A percentile compares a stretch with the other conserved stretches of the same genome.
Conservation (phyloP, 2,797 vertebrate species). For the Diglossa cyanea region DNA sequence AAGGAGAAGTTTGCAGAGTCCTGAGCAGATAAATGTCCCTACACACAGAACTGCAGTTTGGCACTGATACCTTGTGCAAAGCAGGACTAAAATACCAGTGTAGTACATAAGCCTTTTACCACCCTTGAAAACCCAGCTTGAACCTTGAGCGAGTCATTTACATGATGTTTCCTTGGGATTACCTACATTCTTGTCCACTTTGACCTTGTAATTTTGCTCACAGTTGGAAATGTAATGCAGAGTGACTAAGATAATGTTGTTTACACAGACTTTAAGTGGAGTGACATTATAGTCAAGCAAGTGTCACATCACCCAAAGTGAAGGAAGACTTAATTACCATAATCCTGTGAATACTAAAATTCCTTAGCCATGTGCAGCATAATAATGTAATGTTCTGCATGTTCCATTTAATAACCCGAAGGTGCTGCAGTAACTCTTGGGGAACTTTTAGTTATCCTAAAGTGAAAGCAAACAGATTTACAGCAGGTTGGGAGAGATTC, state of each 20-base stretch:
- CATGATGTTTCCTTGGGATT: conserved; percentile 76
- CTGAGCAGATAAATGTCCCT: background rate
- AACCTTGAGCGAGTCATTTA: conserved; percentile 70
- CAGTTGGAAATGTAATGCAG: conserved; percentile 79
- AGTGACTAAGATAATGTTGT: conserved; percentile 85
- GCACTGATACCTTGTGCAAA: background rate
- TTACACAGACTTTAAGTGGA: conserved; percentile 87
- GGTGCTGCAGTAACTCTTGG: conserved; percentile 34
- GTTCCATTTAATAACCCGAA: conserved; percentile 71
- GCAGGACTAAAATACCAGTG: conserved; percentile 5
- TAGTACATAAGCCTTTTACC: conserved; percentile 59
- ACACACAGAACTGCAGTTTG: background rate
- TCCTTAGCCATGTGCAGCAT: conserved; percentile 77
- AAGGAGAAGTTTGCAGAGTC: background rate
- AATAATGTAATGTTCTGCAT: conserved; percentile 77
- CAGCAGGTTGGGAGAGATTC: background rate
- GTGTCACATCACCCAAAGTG: conserved; percentile 83
- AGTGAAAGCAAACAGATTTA: background rate
- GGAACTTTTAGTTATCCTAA: background rate
- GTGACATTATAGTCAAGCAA: conserved; percentile 86
- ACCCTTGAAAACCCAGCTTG: conserved; percentile 64
- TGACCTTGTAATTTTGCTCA: conserved; percentile 83
- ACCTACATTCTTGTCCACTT: conserved; percentile 77
- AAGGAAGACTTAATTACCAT: conserved; percentile 83
- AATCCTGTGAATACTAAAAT: conserved; percentile 82